phyloP scores from a whole-genome alignment of 2,113 vertebrate species.

The Emydura subglobosa region DNA sequence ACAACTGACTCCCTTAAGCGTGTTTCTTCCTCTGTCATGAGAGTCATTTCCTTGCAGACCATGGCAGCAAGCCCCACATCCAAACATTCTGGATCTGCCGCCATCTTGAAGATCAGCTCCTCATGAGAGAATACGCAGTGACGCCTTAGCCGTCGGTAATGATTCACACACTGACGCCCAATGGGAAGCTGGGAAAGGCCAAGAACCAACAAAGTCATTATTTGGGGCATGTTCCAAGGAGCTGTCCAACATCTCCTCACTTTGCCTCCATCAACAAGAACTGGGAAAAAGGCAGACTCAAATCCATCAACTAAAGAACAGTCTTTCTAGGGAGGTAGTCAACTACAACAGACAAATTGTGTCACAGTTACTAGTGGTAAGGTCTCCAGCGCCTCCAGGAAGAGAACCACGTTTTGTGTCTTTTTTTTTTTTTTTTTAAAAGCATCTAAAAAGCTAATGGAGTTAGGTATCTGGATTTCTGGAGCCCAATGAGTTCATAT shows the following conservation, averaged over 20 bases:
- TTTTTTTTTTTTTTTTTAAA: background rate
- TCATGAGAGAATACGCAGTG: conserved; percentile 99
- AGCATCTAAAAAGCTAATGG: background rate
- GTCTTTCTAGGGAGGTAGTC: background rate
- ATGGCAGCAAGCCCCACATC: conserved; percentile 96
- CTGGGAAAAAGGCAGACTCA: background rate
- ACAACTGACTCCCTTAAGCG: conserved; percentile 87
- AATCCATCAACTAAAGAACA: background rate
- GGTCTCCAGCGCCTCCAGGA: background rate
- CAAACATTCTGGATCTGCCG: conserved; percentile 93
- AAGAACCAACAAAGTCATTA: background rate
- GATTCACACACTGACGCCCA: conserved; percentile 95
- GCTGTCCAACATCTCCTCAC: background rate
- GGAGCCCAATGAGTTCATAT: background rate
- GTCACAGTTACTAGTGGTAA: background rate
- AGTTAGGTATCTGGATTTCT: background rate
- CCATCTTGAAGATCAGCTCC: conserved; percentile 98
- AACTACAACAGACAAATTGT: rapidly evolving
- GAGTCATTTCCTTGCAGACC: conserved; percentile 92
- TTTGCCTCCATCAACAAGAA: background rate
- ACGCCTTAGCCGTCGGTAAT: conserved; percentile 93
- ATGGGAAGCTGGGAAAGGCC: conserved; percentile 82
- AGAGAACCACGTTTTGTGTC: background rate
- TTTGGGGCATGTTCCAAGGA: background rate
- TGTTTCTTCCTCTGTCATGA: conserved; percentile 93